phyloP scores from a whole-genome alignment of 2,797 vertebrate genomes.

The Leptoclinus maculatus region DNA sequence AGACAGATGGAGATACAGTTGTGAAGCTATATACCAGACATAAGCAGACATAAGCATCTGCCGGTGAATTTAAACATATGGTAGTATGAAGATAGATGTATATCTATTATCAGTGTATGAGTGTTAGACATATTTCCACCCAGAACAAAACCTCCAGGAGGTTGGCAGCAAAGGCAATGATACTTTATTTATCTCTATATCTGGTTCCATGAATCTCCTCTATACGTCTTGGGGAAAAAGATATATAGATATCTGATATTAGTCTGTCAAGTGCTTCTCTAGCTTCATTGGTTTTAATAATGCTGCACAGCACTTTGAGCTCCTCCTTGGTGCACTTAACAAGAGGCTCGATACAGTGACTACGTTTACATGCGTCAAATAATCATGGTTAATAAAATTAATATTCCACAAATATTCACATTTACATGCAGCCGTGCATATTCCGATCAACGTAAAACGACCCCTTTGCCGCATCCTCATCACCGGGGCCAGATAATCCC shows the following conservation, averaged over 20 bases:
- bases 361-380: not conserved
- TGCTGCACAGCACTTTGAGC: not conserved
- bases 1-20: not conserved
- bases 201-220: not conserved
- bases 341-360: not conserved
- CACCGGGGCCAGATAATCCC: no score
- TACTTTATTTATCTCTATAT: not conserved
- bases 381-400: no score
- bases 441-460: no score
- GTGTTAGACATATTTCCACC: not conserved
- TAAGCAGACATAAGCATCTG: not conserved
- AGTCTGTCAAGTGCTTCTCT: not conserved
- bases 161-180: not conserved
- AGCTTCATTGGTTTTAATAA: not conserved
- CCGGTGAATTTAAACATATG: not conserved
- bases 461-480: no score
- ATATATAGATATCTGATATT: not conserved
- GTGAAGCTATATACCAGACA: not conserved
- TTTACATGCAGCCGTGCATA: no score
- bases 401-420: no score
- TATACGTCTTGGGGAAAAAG: not conserved
- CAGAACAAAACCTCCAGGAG: not conserved
- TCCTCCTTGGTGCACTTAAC: not conserved
- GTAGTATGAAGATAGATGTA: not conserved
- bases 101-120: not conserved